Evolutionary conservation across 1,140 invertebrate species (phyloP), one percentile per base, ranked within the genome.

Genomic region (Trichonephila inaurata): DNA sequence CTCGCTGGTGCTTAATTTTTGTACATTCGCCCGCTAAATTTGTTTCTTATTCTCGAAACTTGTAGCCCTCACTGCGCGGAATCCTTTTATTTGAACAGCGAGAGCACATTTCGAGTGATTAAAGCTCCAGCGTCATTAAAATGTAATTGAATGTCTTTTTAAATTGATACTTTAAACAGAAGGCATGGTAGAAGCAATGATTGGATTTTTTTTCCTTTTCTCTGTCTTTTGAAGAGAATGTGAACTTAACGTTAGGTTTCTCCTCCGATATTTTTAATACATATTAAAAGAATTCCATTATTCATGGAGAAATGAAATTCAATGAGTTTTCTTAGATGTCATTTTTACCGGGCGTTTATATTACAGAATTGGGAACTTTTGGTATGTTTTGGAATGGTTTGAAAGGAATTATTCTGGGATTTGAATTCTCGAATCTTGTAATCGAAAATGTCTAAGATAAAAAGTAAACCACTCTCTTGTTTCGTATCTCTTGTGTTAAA

Each of bases 1-100:
- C 40, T 83, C 12, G 64, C 24, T 69, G 62, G 62, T 33, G 60
- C 40, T 89, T 89, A 89, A 89, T 89, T 89, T 89, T 89, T 89
- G 64, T 72, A 40, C 87, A 24, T 40, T 51, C 51, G 7, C 72
- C n/a, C 24, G 18, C 21, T 51, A 60, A 83, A 83, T 83, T 58
- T 83, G 58, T 58, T 83, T 83, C 82, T 58, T 58, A 83, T 58
- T 60, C 82, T 18, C 51, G 51, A 44, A 44, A 10, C 51, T n/a
- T 51, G 82, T n/a, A 82, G 44, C 12, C 24, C 51, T 51, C 51
- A 51, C 51, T 51, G 51, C 51, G 51, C 8, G 66, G 2, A 24
- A 69, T 77, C 28, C 72, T 33, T 77, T 40, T 77, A 77, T 77
- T 77, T 40, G 72, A 77, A 77, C 72, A 33, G 18, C 14, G 72